A percentile compares a stretch with the other conserved stretches of the same genome.
These are phyloP conservation scores for Petaurus breviceps DNA, from an alignment of 2,113 vertebrate genomes.

Conservation along the genomic window DNA sequence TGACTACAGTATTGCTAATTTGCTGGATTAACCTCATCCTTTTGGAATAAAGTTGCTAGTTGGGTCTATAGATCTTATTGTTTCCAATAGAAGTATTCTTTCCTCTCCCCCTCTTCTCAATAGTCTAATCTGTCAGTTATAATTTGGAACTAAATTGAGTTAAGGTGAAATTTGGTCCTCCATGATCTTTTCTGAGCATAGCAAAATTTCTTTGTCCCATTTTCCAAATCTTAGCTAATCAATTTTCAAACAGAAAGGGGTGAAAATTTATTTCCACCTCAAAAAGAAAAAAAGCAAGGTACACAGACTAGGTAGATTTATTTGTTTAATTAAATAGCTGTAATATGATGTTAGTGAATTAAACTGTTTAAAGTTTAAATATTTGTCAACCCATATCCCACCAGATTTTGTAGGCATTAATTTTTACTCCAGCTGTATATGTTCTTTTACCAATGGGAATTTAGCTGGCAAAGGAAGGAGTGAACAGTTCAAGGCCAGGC, in stretches of 20 bases:
- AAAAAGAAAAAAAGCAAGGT: background rate
- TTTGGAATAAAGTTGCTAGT: conserved; percentile 69
- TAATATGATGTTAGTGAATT: background rate
- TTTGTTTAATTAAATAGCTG: conserved; percentile 25
- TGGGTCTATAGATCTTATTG: conserved; percentile 50
- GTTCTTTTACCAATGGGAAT: conserved; percentile 51
- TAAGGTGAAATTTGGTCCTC: conserved; percentile 70
- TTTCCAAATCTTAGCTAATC: conserved; percentile 30
- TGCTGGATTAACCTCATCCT: conserved; percentile 71
- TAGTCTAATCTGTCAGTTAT: conserved; percentile 64
- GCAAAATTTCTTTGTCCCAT: conserved; percentile 54
- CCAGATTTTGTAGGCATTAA: conserved; percentile 11
- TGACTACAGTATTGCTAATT: conserved; percentile 71
- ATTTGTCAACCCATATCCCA: background rate
- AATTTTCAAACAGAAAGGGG: background rate
- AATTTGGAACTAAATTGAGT: conserved; percentile 79
- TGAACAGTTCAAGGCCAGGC: conserved; percentile 42
- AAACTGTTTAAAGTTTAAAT: conserved; percentile 11
- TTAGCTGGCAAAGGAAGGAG: conserved; percentile 44
- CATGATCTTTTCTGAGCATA: conserved; percentile 42
- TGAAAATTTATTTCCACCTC: background rate
- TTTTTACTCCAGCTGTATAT: background rate
- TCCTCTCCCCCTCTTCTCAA: conserved; percentile 51
- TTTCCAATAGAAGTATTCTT: conserved; percentile 74
- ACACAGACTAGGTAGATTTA: conserved; percentile 11